Evolutionary conservation across 1,140 invertebrate species (phyloP), one percentile per base, ranked within the genome.

Genomic region (Aradophagus sp.): DNA sequence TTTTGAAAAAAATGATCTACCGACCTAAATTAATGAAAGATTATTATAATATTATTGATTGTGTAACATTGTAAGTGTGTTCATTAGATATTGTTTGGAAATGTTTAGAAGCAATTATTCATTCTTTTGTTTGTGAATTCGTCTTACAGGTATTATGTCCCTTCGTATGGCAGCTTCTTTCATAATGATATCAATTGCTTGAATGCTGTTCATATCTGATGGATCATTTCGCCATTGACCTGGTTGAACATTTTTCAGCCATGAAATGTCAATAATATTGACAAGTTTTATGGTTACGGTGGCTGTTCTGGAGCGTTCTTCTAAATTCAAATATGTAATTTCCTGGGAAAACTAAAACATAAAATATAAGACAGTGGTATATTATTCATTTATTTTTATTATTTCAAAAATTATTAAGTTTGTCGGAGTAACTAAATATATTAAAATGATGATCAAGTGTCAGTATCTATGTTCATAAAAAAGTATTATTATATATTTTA

Each of bases 161-260:
- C 32, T 36, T 34, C 27, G 29, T 0, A 61, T 8, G 2, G 82
- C 56, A 13, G 79, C 88, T 68, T 91, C 89, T 44, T 91, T 87
- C 62, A 97, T 86, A 31, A 97, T 91, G 1, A 97, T 89, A 80
- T 97, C 95, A 1, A 97, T 77, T 38, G 91, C 93, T 82, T 93
- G 92, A 7, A 94, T 79, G 1, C 88, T 87, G 26, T 91, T 89
- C 75, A 90, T 89, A 2, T 94, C 92, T 6, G 17, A 11, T 17
- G 3, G 74, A 44, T 65, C 62, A 84, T 73, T 61, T 79, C 73
- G 63, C 80, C 56, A 36, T 61, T 86, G 47, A 75, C 83, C 75
- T 15, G 67, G 50, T 86, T 66, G 56, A 78, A 92, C 68, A 83
- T 79, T 76, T 34, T 86, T 77, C 65, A 90, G 36, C 48, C 87